These are phyloP conservation scores for Coleophora flavipennella DNA, from an alignment of 2,888 invertebrate species.

Conservation along the genomic window DNA sequence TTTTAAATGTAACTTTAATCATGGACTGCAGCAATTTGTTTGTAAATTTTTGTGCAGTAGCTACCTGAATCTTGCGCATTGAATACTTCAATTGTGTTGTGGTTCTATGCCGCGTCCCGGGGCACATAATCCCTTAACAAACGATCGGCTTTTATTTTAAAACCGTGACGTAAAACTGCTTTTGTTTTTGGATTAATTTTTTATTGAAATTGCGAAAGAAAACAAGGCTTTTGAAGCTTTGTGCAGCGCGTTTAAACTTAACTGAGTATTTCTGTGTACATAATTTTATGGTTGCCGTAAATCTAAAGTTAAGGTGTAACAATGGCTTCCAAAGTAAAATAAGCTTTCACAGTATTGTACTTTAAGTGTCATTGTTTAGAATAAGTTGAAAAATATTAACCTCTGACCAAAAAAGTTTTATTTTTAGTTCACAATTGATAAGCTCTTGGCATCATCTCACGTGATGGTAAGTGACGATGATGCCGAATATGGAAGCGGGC, in stretches of 20 bases:
- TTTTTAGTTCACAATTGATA: no score
- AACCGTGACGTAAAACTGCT: slow-evolving; percentile 50
- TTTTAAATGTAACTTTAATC: neutral
- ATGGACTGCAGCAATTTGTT: slow-evolving; percentile 16
- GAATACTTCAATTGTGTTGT: slow-evolving; percentile 53
- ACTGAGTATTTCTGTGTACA: slow-evolving; percentile 20
- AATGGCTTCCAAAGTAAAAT: slow-evolving; percentile 15
- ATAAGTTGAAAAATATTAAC: neutral
- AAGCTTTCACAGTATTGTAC: slow-evolving; percentile 14
- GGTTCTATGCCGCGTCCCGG: slow-evolving; percentile 36
- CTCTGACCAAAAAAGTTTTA: neutral
- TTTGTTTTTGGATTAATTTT: slow-evolving; percentile 38
- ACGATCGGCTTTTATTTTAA: slow-evolving; percentile 54
- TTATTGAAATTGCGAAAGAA: slow-evolving; percentile 25
- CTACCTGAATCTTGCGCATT: slow-evolving; percentile 58
- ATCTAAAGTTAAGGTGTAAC: slow-evolving; percentile 23
- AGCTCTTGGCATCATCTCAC: no score
- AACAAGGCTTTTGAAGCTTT: slow-evolving; percentile 23
- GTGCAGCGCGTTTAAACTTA: slow-evolving; percentile 20
- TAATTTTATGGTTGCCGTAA: slow-evolving; percentile 27
- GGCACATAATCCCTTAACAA: slow-evolving; percentile 56
- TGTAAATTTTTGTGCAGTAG: slow-evolving; percentile 34
- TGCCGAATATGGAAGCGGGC: no score
- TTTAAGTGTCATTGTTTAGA: slow-evolving; percentile 2
- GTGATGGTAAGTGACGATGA: no score